Conservation (phyloP, 2,888 invertebrate genomes). For the Malachius bipustulatus region DNA sequence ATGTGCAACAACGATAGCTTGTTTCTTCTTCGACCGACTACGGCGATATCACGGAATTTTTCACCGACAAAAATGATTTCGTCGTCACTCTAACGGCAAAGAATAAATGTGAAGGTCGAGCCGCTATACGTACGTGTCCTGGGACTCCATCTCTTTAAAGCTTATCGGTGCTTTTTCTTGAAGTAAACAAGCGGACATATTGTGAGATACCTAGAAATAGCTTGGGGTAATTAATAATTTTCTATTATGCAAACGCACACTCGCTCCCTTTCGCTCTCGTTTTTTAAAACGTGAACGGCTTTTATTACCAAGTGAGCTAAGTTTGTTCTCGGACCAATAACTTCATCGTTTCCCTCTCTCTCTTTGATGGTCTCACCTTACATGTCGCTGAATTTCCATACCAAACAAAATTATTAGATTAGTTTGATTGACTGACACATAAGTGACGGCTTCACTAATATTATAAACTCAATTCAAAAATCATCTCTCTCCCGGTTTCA, state of each 20-base stretch:
- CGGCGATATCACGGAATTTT: too few species aligned
- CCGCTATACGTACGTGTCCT: constrained; percentile 41
- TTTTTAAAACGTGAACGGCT: too few species aligned
- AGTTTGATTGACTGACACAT: constrained; percentile 26
- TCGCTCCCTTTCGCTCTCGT: constrained; percentile 35
- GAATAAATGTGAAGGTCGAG: constrained; percentile 27
- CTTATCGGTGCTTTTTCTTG: constrained; percentile 31
- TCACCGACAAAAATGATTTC: too few species aligned
- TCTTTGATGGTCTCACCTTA: constrained; percentile 23
- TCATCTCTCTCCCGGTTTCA: too few species aligned
- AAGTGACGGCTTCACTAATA: too few species aligned
- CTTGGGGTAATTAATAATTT: constrained; percentile 51
- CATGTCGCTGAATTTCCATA: constrained; percentile 28
- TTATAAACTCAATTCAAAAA: too few species aligned
- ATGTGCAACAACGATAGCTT: too few species aligned
- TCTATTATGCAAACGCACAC: constrained; percentile 40
- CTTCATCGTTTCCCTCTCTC: constrained; percentile 13
- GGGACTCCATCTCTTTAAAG: constrained; percentile 28
- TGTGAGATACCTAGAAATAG: constrained; percentile 50
- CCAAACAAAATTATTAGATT: constrained; percentile 30
- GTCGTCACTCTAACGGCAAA: too few species aligned
- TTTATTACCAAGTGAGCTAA: too few species aligned
- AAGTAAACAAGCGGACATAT: constrained; percentile 36
- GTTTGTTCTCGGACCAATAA: too few species aligned
- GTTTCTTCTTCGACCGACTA: too few species aligned